Evolutionary conservation across 2,113 vertebrate species (phyloP), one percentile per base, ranked within the genome.

Genomic region (Origma solitaria): DNA sequence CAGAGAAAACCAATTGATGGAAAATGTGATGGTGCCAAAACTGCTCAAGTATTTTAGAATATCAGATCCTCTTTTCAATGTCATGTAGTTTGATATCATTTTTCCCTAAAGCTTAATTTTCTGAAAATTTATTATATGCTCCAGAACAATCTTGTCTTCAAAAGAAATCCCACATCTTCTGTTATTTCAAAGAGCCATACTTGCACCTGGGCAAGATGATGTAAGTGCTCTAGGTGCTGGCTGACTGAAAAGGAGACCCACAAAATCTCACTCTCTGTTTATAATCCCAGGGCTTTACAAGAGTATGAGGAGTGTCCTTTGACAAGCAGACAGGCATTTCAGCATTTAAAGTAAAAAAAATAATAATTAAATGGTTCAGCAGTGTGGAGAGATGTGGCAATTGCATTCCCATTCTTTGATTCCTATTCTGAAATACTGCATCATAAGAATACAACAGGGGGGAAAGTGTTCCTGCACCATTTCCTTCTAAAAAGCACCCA

Each of bases 91-190:
- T 90, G 79, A 93, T 91, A 89, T 10, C 0, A 53, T 64, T 92
- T 94, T 85, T 82, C 88, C 95, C 92, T 95, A 94, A 88, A 95
- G 92, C 94, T 92, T 82, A 33, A 83, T 71, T 93, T 96, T 89
- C 71, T 91, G 65, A 87, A 82, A 94, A 89, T 93, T 91, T 94
- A 95, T 96, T 79, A 82, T 77, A 95, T 69, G 86, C n/a, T 86
- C 73, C 92, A 95, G 68, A 94, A 87, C 64, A 82, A 92, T 83
- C 60, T 77, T 77, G 77, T 89, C 94, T 96, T 96, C 95, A 96
- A 95, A 96, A 89, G 95, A 94, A 92, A 95, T 84, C 79, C 49
- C 84, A 79, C 71, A 89, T 82, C 71, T 96, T 91, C 86, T 94
- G 77, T 61, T 95, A 86, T 94, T 96, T 94, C 90, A 93, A 93